Conservation (phyloP, 2,113 vertebrate genomes). For the Syngnathoides biaculeatus region DNA sequence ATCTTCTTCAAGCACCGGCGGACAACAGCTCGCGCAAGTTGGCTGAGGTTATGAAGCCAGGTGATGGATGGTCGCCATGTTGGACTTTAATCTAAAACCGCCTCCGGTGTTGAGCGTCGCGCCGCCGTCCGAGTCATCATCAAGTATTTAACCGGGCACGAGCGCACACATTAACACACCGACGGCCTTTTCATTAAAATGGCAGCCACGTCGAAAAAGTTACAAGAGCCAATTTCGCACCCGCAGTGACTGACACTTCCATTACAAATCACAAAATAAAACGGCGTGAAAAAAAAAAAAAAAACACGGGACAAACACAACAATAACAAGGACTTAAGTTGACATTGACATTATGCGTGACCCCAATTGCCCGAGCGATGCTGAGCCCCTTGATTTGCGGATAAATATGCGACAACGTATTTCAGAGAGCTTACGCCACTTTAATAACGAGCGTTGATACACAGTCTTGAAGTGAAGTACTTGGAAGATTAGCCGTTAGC, state of each 20-base stretch:
- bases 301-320: conserved; percentile 31
- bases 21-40: no score
- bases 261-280: conserved; percentile 29
- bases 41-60: background rate
- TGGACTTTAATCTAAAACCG: conserved; percentile 30
- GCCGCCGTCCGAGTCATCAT: conserved; percentile 31
- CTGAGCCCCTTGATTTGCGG: conserved; percentile 20
- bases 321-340: conserved; percentile 35
- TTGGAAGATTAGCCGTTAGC: conserved; percentile 28
- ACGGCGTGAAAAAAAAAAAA: background rate
- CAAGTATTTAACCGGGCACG: conserved; percentile 42
- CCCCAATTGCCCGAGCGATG: conserved; percentile 17
- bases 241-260: conserved; percentile 56
- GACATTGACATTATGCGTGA: conserved; percentile 35
- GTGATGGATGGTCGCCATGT: background rate
- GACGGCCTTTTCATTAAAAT: conserved; percentile 59
- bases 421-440: conserved; percentile 21
- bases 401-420: conserved; percentile 20
- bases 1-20: background rate
- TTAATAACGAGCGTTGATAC: conserved; percentile 15
- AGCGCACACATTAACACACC: conserved; percentile 15
- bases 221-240: conserved; percentile 1
- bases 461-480: conserved; percentile 17
- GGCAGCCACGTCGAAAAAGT: conserved; percentile 49
- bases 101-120: conserved; percentile 8